Base-by-base conservation (phyloP, 2,888 invertebrate genomes). In the Keiferia lycopersicella region DNA sequence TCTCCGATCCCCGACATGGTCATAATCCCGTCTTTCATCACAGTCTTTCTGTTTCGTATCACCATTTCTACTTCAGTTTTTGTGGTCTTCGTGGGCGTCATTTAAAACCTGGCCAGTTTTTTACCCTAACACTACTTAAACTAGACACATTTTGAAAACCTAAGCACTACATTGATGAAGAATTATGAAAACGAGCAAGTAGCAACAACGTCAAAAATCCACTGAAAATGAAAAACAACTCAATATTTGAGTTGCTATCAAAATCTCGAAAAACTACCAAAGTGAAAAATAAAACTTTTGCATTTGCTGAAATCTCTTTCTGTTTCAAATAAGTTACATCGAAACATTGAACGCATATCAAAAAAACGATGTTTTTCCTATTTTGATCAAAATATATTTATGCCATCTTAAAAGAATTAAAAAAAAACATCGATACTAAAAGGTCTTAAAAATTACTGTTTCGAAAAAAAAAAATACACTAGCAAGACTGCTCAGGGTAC, bases 1-100 rank as follows among this genome's bases (percentile, higher is more conserved):
- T 96, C 96, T 71, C 98, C 98, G 83, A 98, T 96, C 74, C 97
- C 97, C 77, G 93, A 93, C 94, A 96, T 95, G 91, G 96, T 96
- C 92, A 97, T 96, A 81, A 96, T 95, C 84, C 96, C 96, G 94
- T 97, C 96, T 93, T 96, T 96, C 90, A 95, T 94, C 86, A 96
- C 95, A 86, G 95, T 94, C 93, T 96, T 96, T 91, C 96, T 94
- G 88, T 96, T 96, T 86, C 96, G 93, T 91, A 96, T 95, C 86
- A 96, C 96, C 94, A 96, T 96, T 88, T 96, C 96, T 89, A 96
- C 95, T 92, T 95, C 95, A 85, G 96, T 95, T 92, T 96, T 96
- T 76, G 95, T 95, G 79, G 95, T 94, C 91, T 95, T 95, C 84
- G 94, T 94, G 85, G 95, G 95, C 94, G 94, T 94, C 94, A 94